A percentile compares a stretch with the other conserved stretches of the same genome.
Evolutionary conservation across 2,797 vertebrate genomes (phyloP).

Genomic region (Phoxinus dragarum): DNA sequence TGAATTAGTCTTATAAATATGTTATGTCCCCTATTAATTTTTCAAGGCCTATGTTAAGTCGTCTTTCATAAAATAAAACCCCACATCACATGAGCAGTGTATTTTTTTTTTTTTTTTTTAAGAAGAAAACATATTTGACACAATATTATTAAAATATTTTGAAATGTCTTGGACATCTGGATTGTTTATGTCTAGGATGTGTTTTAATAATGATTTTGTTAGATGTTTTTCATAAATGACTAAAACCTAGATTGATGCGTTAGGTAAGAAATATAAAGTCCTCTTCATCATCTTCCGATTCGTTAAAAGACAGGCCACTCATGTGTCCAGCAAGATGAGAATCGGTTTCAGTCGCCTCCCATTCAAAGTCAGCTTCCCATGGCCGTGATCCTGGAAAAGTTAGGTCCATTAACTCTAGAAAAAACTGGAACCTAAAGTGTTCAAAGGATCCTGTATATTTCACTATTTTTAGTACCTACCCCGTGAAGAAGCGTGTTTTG

Average conservation of each 20-base stretch:
- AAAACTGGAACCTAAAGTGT: neutral
- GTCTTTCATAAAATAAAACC: conserved; percentile 61
- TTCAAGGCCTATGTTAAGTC: conserved; percentile 50
- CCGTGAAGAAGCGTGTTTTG: neutral
- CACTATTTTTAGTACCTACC: conserved; percentile 21
- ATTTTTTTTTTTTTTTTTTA: neutral
- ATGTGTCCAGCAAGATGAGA: conserved; percentile 57
- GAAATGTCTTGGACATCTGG: neutral
- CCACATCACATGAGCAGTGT: conserved; percentile 24
- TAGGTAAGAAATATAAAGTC: conserved; percentile 28
- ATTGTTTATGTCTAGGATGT: neutral
- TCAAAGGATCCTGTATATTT: neutral
- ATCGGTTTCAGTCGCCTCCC: conserved; percentile 47
- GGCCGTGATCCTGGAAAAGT: conserved; percentile 36
- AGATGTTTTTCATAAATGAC: neutral
- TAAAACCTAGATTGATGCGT: neutral
- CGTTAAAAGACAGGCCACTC: conserved; percentile 58
- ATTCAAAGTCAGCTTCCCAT: conserved; percentile 37
- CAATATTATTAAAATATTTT: conserved; percentile 13
- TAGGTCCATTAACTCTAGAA: neutral
- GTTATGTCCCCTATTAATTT: conserved; percentile 47
- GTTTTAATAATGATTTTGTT: neutral
- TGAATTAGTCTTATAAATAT: conserved; percentile 64
- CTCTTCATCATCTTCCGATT: neutral
- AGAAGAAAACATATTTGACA: neutral